Percentiles rank a stretch among this genome's conserved stretches.
phyloP scores from a whole-genome alignment of 2,888 invertebrate genomes.

The Melanargia galathea region DNA sequence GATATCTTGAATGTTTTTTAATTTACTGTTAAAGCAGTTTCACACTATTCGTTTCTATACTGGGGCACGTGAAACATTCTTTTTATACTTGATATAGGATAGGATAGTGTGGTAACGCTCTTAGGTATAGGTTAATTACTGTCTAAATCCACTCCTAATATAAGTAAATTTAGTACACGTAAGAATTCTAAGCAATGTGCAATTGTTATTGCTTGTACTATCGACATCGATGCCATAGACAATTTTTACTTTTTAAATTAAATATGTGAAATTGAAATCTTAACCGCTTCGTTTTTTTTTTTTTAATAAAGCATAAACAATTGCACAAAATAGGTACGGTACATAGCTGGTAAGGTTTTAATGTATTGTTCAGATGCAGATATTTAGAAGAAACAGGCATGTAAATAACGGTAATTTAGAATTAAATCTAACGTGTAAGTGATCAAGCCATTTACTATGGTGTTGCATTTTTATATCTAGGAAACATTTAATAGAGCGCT shows the following conservation, averaged over 20 bases:
- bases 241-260: slow-evolving; percentile 42
- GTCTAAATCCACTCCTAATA: slow-evolving; percentile 77
- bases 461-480: slow-evolving; percentile 67
- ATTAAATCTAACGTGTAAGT: slow-evolving; percentile 53
- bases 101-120: slow-evolving; percentile 4
- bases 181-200: slow-evolving; percentile 70
- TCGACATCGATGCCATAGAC: slow-evolving; percentile 55
- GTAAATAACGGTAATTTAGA: slow-evolving; percentile 74
- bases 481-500: slow-evolving; percentile 58
- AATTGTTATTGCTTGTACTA: slow-evolving; percentile 70
- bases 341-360: slow-evolving; percentile 74
- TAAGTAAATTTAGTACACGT: slow-evolving; percentile 63
- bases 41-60: neutral
- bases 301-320: slow-evolving; percentile 64
- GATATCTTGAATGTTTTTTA: slow-evolving; percentile 41
- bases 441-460: slow-evolving; percentile 57
- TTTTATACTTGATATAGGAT: slow-evolving; percentile 8
- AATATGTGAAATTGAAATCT: slow-evolving; percentile 37
- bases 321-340: slow-evolving; percentile 68
- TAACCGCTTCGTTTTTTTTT: slow-evolving; percentile 40
- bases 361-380: slow-evolving; percentile 82
- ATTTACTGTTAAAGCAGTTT: slow-evolving; percentile 16
- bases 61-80: neutral
- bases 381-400: slow-evolving; percentile 79
- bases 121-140: slow-evolving; percentile 70